phyloP scores from a whole-genome alignment of 2,888 invertebrate species.

The Euzophera pinguis region DNA sequence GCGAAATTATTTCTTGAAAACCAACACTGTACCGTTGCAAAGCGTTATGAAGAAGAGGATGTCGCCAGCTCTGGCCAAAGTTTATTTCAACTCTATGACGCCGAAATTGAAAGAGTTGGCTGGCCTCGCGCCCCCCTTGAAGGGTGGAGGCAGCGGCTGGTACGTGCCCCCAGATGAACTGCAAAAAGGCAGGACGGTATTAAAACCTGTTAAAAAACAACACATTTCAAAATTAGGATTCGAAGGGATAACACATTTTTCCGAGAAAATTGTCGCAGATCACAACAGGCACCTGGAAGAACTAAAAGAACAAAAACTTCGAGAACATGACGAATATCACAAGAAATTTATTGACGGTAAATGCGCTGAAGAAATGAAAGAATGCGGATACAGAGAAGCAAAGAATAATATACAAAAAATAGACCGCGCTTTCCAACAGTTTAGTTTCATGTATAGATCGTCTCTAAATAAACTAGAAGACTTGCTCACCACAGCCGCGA shows the following conservation, averaged over 20 bases:
- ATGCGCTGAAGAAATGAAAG: conserved; percentile 36
- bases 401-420: conserved; percentile 45
- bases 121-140: conserved; percentile 59
- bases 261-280: conserved; percentile 35
- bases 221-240: conserved; percentile 45
- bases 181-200: conserved; percentile 44
- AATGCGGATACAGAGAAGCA: conserved; percentile 32
- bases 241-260: conserved; percentile 46
- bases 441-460: conserved; percentile 40
- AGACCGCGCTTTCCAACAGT: conserved; percentile 45
- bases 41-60: conserved; percentile 56
- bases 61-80: conserved; percentile 50
- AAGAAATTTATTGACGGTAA: conserved; percentile 34
- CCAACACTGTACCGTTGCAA: conserved; percentile 60
- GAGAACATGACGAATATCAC: conserved; percentile 48
- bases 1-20: conserved; percentile 54
- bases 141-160: conserved; percentile 64
- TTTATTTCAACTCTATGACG: conserved; percentile 65
- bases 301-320: conserved; percentile 37
- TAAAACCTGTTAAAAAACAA: conserved; percentile 51
- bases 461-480: conserved; percentile 53
- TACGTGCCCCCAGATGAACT: conserved; percentile 55
- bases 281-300: conserved; percentile 39
- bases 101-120: conserved; percentile 53
- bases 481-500: conserved; percentile 45